Evolutionary conservation across 2,797 vertebrate genomes (phyloP), one percentile per base, ranked within the genome.

Genomic region (Arctocebus calabarensis): DNA sequence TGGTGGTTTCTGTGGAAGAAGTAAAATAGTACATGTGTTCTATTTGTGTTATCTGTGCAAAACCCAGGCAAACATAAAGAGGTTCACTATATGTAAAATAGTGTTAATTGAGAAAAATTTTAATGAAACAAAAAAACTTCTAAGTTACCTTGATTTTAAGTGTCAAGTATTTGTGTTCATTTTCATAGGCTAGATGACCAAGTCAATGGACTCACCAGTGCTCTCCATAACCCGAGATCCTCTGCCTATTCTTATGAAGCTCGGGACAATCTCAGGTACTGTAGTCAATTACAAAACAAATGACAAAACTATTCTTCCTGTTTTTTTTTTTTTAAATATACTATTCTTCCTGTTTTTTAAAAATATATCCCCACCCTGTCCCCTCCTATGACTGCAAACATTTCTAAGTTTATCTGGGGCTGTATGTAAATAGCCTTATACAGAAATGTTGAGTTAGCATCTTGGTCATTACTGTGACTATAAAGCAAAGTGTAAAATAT

Each of bases 241-340:
- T 23, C 87, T 48, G 48, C 62, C 48, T 86, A 77, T 83, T 96
- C 84, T 61, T 84, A 90, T 25, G 94, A 98, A 84, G 78, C 22
- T 73, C 95, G 83, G 78, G 97, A 78, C 94, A 97, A 59, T 27
- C 87, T 52, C 96, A 98, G 98, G 97, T 98, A 98, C 5, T 57
- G 5, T 68, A 40, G 20, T 70, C 29, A 93, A 48, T 83, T 29
- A 64, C 32, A 22, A 82, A 85, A 57, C 48, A 94, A 88, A 71
- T 23, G 52, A 43, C 9, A 84, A 16, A 1, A 48, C n/a, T 82
- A 1, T 78, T 40, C 29, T 83, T 32, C 52, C 13, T 32, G 23
- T 62, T 64, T 83, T 83, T 78, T 62, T n/a, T n/a, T n/a, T 40
- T 40, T 3, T 3, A 40, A 40, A 40, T 40, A 40, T 40, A 40